Conservation (phyloP, 2,888 invertebrate species). For the Mellilla xanthometata region DNA sequence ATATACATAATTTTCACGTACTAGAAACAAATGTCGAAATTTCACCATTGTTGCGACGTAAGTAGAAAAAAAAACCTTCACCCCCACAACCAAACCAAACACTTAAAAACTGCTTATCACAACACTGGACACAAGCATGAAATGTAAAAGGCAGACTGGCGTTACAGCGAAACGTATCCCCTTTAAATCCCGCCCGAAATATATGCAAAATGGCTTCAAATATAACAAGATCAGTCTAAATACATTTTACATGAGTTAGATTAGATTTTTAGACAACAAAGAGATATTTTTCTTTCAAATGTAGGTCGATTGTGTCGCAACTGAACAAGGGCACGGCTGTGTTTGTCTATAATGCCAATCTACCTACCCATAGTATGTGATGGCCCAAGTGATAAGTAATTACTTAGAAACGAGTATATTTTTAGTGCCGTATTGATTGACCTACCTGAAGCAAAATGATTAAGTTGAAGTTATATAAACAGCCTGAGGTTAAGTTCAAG, state of each 20-base stretch:
- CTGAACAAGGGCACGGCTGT: background rate
- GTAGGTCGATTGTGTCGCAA: conserved; percentile 4
- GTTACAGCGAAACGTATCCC: background rate
- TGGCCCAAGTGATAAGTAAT: background rate
- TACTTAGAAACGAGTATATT: background rate
- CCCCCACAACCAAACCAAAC: background rate
- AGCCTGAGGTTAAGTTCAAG: no score
- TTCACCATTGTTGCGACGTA: background rate
- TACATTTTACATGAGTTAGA: conserved; percentile 7
- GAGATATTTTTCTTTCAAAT: background rate
- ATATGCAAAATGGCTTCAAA: background rate
- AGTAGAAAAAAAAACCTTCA: no score
- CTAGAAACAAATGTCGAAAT: background rate
- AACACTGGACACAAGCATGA: background rate
- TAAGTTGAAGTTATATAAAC: no score
- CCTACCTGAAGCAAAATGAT: no score
- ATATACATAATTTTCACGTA: background rate
- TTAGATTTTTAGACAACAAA: background rate
- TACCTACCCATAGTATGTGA: no score
- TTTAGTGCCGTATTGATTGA: conserved; percentile 7
- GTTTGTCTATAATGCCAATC: conserved; percentile 3
- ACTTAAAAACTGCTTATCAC: no score
- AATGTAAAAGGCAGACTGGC: conserved; percentile 1
- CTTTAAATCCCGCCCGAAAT: conserved; percentile 1
- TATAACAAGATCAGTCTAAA: background rate